A percentile compares a stretch with the other conserved stretches of the same genome.
These are phyloP conservation scores for Drosophila hamatofila DNA, from an alignment of 2,888 invertebrate species.

Conservation along the genomic window DNA sequence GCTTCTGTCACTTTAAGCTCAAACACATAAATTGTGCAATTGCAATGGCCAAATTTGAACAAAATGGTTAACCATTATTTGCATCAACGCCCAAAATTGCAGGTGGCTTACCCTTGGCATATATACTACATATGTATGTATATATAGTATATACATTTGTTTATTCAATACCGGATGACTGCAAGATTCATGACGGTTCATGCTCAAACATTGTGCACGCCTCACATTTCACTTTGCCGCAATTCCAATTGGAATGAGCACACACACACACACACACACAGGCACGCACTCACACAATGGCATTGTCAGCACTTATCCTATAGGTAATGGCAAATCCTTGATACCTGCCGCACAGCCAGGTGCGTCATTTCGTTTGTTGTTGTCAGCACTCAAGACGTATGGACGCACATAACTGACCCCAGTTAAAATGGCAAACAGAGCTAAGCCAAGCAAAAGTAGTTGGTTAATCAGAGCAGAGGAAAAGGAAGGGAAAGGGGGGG, in stretches of 20 bases:
- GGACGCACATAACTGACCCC: constrained; percentile 14
- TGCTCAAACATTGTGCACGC: constrained; percentile 25
- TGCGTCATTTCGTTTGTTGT: constrained; percentile 18
- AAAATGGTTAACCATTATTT: constrained; percentile 28
- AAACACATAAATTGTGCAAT: neutral
- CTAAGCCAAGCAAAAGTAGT: neutral
- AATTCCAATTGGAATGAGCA: constrained; percentile 2
- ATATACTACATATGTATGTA: neutral
- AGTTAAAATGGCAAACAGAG: constrained; percentile 38
- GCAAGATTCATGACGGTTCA: constrained; percentile 44
- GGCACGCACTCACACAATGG: neutral
- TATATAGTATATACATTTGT: constrained; percentile 45
- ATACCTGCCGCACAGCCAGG: constrained; percentile 4
- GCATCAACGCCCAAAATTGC: constrained; percentile 38
- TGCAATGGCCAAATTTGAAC: neutral
- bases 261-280: neutral
- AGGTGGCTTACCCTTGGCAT: constrained; percentile 33
- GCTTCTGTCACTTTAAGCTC: neutral
- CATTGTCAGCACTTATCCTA: constrained; percentile 17
- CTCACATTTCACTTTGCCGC: constrained; percentile 29
- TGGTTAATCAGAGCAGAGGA: constrained; percentile 19
- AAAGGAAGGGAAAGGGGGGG: neutral
- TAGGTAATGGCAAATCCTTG: constrained; percentile 9
- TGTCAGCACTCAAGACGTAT: constrained; percentile 31
- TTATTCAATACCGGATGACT: constrained; percentile 57